A percentile compares a stretch with the other conserved stretches of the same genome.
These are phyloP conservation scores for Phoxinus dragarum DNA, from an alignment of 2,797 vertebrate genomes.

Conservation along the genomic window DNA sequence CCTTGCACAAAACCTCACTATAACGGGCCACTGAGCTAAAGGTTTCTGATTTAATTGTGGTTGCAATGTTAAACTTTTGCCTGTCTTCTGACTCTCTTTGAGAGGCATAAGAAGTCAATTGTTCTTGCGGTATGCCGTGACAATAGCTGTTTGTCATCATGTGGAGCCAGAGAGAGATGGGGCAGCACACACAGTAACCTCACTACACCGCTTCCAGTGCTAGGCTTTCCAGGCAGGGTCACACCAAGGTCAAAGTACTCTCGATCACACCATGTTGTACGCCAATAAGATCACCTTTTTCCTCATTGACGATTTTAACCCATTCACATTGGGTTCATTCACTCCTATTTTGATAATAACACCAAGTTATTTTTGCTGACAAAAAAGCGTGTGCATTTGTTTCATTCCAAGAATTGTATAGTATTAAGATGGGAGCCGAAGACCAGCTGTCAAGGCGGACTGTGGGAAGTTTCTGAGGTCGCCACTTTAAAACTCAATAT, in stretches of 20 bases:
- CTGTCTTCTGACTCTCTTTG: slow-evolving; percentile 66
- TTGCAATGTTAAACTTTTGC: slow-evolving; percentile 72
- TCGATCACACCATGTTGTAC: slow-evolving; percentile 54
- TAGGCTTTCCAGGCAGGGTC: slow-evolving; percentile 61
- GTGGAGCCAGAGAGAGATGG: slow-evolving; percentile 64
- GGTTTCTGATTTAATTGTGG: slow-evolving; percentile 78
- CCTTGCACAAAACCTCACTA: slow-evolving; percentile 64
- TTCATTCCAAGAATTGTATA: not conserved
- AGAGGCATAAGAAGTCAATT: slow-evolving; percentile 77
- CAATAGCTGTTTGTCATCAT: slow-evolving; percentile 79
- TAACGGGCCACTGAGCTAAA: slow-evolving; percentile 62
- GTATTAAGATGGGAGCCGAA: not conserved
- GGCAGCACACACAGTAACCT: slow-evolving; percentile 69
- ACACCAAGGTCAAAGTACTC: slow-evolving; percentile 62
- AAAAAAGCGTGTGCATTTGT: not conserved
- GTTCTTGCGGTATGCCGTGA: slow-evolving; percentile 72
- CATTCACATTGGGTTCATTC: not conserved
- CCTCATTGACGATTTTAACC: slow-evolving; percentile 51
- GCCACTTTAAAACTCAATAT: not conserved
- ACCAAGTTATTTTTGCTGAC: not conserved
- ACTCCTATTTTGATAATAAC: slow-evolving; percentile 11
- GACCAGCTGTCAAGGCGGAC: not conserved
- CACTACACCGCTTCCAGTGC: slow-evolving; percentile 63
- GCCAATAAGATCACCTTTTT: slow-evolving; percentile 56
- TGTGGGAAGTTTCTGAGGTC: slow-evolving; percentile 21